Conservation (phyloP, 2,797 vertebrate genomes). For the Sebastes itinus region DNA sequence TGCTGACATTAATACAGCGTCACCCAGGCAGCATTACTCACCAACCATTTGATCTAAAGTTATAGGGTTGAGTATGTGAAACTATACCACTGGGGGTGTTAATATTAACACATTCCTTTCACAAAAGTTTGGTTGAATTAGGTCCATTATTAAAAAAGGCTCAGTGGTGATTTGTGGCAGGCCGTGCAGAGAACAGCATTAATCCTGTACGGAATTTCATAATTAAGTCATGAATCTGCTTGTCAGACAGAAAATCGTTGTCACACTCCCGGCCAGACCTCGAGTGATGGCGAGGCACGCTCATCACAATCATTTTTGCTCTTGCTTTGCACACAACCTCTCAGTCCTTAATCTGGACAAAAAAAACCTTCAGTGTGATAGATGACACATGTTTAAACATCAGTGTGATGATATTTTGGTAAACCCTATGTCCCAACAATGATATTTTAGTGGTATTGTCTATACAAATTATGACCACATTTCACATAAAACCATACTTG, state of each 20-base stretch:
- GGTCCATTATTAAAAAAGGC: background rate
- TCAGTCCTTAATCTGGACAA: background rate
- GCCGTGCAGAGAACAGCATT: background rate
- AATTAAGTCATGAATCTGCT: slow-evolving; percentile 31
- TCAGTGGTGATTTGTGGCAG: slow-evolving; percentile 13
- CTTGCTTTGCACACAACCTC: background rate
- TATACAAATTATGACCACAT: background rate
- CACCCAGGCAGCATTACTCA: background rate
- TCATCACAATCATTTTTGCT: background rate
- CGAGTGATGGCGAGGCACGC: background rate
- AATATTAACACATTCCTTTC: background rate
- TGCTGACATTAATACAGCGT: slow-evolving; percentile 19
- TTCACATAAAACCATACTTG: background rate
- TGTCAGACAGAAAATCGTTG: slow-evolving; percentile 8
- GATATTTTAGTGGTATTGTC: background rate
- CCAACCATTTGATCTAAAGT: slow-evolving; percentile 1
- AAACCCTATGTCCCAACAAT: background rate
- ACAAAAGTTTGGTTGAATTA: slow-evolving; percentile 6
- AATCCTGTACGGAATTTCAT: slow-evolving; percentile 11
- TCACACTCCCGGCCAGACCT: background rate
- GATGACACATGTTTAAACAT: background rate
- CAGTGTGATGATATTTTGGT: background rate
- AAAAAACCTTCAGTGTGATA: background rate
- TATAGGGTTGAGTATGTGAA: background rate
- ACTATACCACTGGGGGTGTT: background rate